phyloP scores from a whole-genome alignment of 2,888 invertebrate species.

The Epiblema foenella region DNA sequence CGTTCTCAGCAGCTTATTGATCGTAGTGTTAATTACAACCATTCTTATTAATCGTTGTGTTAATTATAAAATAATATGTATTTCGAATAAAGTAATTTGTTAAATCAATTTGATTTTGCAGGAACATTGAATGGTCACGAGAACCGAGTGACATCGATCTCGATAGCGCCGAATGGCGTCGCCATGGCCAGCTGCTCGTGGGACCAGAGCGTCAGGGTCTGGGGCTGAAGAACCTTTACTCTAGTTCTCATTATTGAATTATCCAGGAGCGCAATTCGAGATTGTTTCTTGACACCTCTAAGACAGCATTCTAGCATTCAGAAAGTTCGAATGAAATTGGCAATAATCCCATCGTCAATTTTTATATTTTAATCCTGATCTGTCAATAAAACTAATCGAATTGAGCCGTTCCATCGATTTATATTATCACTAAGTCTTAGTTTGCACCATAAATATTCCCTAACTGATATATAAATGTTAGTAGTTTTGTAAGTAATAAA shows the following conservation, averaged over 20 bases:
- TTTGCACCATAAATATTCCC: neutral
- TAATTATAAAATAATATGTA: no score
- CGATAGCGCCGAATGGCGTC: slow-evolving; percentile 93
- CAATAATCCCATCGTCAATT: neutral
- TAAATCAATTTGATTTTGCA: slow-evolving; percentile 61
- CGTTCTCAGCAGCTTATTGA: no score
- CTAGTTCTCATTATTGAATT: neutral
- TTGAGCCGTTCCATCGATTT: neutral
- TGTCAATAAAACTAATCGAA: neutral
- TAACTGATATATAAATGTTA: neutral
- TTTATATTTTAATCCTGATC: neutral
- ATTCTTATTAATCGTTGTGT: no score
- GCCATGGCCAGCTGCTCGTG: slow-evolving; percentile 95
- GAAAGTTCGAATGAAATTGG: no score
- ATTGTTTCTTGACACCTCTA: neutral
- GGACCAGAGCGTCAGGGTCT: slow-evolving; percentile 94
- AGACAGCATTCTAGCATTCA: neutral
- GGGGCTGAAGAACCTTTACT: slow-evolving; percentile 86
- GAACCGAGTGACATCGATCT: slow-evolving; percentile 94
- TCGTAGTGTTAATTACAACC: no score
- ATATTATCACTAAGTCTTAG: neutral
- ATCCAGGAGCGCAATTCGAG: neutral
- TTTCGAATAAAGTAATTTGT: no score
- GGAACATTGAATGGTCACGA: slow-evolving; percentile 93
- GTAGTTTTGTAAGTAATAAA: slow-evolving; percentile 14